Percentiles rank a stretch among this genome's conserved stretches.
These are phyloP conservation scores for Polia nebulosa DNA, from an alignment of 2,888 invertebrate species.

Conservation along the genomic window DNA sequence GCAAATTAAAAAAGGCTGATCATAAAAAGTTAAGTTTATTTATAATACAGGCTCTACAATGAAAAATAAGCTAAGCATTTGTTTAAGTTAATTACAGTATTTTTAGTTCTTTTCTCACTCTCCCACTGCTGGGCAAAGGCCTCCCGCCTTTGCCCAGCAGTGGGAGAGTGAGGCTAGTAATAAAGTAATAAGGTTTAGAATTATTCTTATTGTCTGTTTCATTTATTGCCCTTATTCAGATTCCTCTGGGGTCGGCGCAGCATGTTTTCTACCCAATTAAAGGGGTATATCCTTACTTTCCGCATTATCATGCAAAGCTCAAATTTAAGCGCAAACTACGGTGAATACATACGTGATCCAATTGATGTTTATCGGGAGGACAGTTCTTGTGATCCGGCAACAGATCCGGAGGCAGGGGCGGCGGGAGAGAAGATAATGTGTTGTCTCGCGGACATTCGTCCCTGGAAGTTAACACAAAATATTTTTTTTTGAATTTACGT, in stretches of 20 bases:
- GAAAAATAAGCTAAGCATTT: background rate
- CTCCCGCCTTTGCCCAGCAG: too few relatives aligned
- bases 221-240: too few relatives aligned
- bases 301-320: background rate
- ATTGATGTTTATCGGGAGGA: constrained; percentile 97
- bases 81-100: too few relatives aligned
- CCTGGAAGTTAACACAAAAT: constrained; percentile 61
- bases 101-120: too few relatives aligned
- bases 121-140: too few relatives aligned
- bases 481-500: background rate
- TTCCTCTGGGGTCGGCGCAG: too few relatives aligned
- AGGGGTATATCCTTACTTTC: too few relatives aligned
- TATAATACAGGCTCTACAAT: background rate
- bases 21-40: background rate
- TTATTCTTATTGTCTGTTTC: too few relatives aligned
- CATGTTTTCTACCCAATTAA: too few relatives aligned
- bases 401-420: constrained; percentile 93
- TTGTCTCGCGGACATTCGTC: constrained; percentile 85
- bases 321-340: background rate
- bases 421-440: constrained; percentile 90
- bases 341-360: constrained; percentile 94
- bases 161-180: too few relatives aligned
- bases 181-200: too few relatives aligned
- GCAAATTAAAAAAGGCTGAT: background rate
- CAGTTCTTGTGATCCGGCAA: constrained; percentile 95